phyloP scores from a whole-genome alignment of 2,888 invertebrate species.

The Drosophila pseudotalamancana region DNA sequence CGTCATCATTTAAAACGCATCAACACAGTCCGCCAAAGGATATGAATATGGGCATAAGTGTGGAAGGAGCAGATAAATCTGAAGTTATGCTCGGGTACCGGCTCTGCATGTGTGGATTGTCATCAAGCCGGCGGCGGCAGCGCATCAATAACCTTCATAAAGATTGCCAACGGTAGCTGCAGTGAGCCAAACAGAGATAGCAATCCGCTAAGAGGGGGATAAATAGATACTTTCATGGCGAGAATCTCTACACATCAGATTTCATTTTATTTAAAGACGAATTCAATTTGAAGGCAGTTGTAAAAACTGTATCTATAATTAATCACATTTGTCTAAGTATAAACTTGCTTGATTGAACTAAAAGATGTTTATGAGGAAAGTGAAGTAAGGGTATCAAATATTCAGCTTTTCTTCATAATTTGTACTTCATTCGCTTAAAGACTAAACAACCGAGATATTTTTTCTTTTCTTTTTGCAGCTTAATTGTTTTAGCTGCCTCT shows the following conservation, averaged over 20 bases:
- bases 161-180: conserved; percentile 69
- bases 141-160: conserved; percentile 80
- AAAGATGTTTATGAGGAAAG: too few species aligned
- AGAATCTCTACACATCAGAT: neutral
- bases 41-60: conserved; percentile 34
- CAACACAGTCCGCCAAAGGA: conserved; percentile 74
- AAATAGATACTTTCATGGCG: neutral
- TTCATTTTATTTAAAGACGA: too few species aligned
- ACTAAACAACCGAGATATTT: conserved; percentile 48
- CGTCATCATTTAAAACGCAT: conserved; percentile 83
- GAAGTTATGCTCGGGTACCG: neutral
- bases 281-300: too few species aligned
- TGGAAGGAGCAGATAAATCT: conserved; percentile 1
- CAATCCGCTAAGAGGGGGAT: neutral
- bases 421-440: conserved; percentile 14
- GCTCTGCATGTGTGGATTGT: conserved; percentile 61
- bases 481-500: conserved; percentile 58
- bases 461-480: conserved; percentile 61
- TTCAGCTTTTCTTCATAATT: too few species aligned
- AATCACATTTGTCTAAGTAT: too few species aligned
- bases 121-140: conserved; percentile 69
- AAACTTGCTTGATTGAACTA: too few species aligned
- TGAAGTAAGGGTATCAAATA: neutral
- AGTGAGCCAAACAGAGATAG: neutral
- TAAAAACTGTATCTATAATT: too few species aligned